These are phyloP conservation scores for Petrocephalus microphthalmus DNA, from an alignment of 2,113 vertebrate species.

Conservation along the genomic window DNA sequence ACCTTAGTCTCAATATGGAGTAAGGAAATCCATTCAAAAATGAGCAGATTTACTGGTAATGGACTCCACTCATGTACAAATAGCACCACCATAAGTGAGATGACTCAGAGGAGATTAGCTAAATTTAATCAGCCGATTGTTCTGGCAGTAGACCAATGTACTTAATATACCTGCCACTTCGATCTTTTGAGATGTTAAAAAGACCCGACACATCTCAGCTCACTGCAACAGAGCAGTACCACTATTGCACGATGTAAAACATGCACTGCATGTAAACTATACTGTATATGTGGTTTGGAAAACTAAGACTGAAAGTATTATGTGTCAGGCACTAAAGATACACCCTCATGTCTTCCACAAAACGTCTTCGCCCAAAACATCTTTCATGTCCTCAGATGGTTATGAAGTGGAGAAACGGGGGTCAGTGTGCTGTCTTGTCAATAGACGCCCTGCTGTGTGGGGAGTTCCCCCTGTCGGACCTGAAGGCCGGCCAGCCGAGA, in stretches of 20 bases:
- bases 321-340: background rate
- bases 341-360: background rate
- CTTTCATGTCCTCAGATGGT: background rate
- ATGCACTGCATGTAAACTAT: background rate
- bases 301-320: background rate
- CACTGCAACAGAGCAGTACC: background rate
- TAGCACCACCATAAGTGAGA: background rate
- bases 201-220: background rate
- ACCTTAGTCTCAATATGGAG: background rate
- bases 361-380: background rate
- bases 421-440: background rate
- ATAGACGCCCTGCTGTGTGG: background rate
- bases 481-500: background rate
- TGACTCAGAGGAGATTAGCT: background rate
- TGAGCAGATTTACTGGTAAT: background rate
- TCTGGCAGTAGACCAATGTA: background rate
- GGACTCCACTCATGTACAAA: background rate
- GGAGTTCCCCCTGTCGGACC: background rate
- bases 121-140: background rate
- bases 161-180: background rate
- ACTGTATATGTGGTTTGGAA: background rate
- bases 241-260: background rate
- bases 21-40: background rate
- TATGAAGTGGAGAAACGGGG: background rate
- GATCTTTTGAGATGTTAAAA: background rate